Evolutionary conservation across 64 coral and sea anemone genomes (phyloP).

Genomic region (Montipora capricornis): DNA sequence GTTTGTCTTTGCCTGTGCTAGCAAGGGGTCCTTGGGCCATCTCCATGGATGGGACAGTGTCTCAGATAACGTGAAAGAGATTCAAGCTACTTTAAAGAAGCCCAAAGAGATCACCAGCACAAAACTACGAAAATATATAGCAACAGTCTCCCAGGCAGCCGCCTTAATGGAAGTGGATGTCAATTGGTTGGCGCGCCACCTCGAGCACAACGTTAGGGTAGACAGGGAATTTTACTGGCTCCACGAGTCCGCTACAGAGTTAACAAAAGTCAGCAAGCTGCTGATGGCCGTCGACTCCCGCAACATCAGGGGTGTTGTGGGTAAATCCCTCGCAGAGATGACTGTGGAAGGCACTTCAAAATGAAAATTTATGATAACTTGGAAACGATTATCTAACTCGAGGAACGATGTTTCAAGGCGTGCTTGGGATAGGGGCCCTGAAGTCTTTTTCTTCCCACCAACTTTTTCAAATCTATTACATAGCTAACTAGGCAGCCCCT

Average conservation of each 20-base stretch:
- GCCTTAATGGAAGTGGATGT: no score
- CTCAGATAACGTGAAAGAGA: neutral
- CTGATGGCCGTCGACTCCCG: neutral
- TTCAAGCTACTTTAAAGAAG: neutral
- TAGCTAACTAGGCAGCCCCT: neutral
- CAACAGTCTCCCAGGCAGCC: neutral
- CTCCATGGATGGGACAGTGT: constrained; percentile 55
- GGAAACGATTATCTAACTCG: no score
- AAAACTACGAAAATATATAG: constrained; percentile 66
- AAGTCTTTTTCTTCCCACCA: neutral
- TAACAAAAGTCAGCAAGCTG: neutral
- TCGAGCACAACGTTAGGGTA: no score
- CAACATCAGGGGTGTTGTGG: neutral
- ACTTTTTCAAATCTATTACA: neutral
- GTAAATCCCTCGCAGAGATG: neutral
- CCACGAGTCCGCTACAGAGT: no score
- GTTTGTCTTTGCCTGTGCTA: constrained; percentile 26
- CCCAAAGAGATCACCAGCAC: constrained; percentile 45
- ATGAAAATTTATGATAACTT: no score
- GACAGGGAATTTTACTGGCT: no score
- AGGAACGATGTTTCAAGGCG: no score
- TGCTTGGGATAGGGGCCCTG: no score
- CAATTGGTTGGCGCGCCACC: no score
- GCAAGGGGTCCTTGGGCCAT: constrained; percentile 32
- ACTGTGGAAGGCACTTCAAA: neutral